These are phyloP conservation scores for Chionodraco myersi DNA, from an alignment of 2,113 vertebrate genomes.

Conservation along the genomic window DNA sequence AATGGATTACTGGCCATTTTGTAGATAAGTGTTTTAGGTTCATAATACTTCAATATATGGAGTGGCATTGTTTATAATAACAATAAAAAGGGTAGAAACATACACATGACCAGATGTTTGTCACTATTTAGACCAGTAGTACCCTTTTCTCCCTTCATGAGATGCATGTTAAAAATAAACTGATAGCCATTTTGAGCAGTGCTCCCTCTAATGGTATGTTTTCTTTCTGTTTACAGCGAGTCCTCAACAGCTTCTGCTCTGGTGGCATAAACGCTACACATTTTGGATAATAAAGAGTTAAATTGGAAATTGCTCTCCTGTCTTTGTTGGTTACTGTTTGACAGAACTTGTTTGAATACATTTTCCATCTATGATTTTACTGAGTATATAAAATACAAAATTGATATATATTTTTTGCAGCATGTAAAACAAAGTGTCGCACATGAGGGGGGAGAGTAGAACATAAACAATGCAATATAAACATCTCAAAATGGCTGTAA, in stretches of 20 bases:
- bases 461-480: too few relatives aligned
- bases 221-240: slow-evolving; percentile 86
- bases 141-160: not conserved
- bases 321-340: not conserved
- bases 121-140: not conserved
- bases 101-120: not conserved
- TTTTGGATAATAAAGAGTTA: slow-evolving; percentile 86
- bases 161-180: not conserved
- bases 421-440: too few relatives aligned
- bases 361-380: too few relatives aligned
- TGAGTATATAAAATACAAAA: too few relatives aligned
- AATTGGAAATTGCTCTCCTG: slow-evolving; percentile 27
- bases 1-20: not conserved
- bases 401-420: too few relatives aligned
- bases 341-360: not conserved
- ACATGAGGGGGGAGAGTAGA: too few relatives aligned
- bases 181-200: not conserved
- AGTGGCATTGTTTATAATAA: not conserved
- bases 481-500: too few relatives aligned
- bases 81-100: not conserved
- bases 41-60: not conserved
- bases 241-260: slow-evolving; percentile 99
- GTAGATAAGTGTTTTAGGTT: not conserved
- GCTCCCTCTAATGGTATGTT: slow-evolving; percentile 19
- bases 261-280: slow-evolving; percentile 89